These are phyloP conservation scores for Pomatorhinus ruficollis DNA, from an alignment of 2,113 vertebrate genomes.

Conservation along the genomic window DNA sequence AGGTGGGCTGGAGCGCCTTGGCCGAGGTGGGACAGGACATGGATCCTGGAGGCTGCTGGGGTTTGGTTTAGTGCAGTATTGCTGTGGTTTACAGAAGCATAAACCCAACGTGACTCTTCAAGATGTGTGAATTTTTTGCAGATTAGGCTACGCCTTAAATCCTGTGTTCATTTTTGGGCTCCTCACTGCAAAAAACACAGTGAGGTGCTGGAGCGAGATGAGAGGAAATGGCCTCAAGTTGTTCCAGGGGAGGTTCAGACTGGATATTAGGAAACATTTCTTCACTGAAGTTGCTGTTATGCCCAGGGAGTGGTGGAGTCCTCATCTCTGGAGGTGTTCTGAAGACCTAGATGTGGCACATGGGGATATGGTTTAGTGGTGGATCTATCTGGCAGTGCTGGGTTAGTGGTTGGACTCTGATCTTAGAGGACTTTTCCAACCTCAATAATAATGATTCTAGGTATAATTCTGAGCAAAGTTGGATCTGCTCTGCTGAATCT, in stretches of 20 bases:
- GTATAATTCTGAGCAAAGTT: neutral
- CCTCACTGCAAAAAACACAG: neutral
- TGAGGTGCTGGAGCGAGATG: rapidly evolving
- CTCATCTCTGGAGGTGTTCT: neutral
- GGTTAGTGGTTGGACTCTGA: neutral
- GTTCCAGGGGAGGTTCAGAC: neutral
- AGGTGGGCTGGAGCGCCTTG: rapidly evolving
- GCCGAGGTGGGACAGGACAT: neutral
- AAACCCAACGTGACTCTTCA: rapidly evolving
- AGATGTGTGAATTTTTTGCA: neutral
- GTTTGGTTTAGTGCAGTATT: neutral
- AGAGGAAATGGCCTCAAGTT: rapidly evolving
- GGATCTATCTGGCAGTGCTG: neutral
- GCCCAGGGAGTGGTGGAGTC: too few relatives aligned
- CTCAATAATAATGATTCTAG: neutral
- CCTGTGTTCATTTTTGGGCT: neutral
- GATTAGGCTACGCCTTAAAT: neutral
- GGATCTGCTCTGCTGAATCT: neutral
- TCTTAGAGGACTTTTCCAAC: neutral
- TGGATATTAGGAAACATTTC: neutral
- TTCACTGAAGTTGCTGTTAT: too few relatives aligned
- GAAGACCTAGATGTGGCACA: rapidly evolving
- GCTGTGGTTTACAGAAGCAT: neutral
- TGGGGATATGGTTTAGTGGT: neutral
- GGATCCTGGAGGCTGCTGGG: too few relatives aligned